Percentiles rank a stretch among this genome's conserved stretches.
These are phyloP conservation scores for Megalops cyprinoides DNA, from an alignment of 2,797 vertebrate species.

Conservation along the genomic window DNA sequence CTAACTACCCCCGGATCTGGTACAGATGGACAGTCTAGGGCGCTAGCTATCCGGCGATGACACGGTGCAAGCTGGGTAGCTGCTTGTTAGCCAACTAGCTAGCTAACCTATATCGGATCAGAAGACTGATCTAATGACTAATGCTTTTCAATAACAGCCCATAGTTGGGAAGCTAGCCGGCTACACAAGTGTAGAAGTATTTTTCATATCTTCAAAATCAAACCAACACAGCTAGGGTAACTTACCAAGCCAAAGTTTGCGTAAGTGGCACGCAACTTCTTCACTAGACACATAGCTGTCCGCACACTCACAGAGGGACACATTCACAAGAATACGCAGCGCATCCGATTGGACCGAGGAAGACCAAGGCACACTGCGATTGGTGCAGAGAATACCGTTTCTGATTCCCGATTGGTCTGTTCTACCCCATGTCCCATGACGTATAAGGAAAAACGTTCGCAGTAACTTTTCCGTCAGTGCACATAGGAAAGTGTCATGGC, in stretches of 20 bases:
- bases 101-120: too few relatives aligned
- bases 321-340: constrained; percentile 30
- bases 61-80: background rate
- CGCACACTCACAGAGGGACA: constrained; percentile 44
- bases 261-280: constrained; percentile 14
- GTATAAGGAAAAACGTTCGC: constrained; percentile 27
- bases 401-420: constrained; percentile 28
- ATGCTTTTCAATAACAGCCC: background rate
- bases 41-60: background rate
- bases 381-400: constrained; percentile 49
- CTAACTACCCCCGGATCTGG: background rate
- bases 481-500: background rate
- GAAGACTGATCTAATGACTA: background rate
- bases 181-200: background rate
- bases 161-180: background rate
- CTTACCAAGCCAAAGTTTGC: constrained; percentile 26
- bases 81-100: constrained; percentile 11
- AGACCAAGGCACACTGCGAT: constrained; percentile 46
- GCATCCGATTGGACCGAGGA: constrained; percentile 62
- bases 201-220: background rate
- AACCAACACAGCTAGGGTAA: background rate
- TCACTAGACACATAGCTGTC: constrained; percentile 53
- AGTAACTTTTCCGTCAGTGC: background rate
- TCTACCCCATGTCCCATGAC: constrained; percentile 1
- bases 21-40: too few relatives aligned